Conservation (phyloP, 2,797 vertebrate genomes). For the Sebastes minor region DNA sequence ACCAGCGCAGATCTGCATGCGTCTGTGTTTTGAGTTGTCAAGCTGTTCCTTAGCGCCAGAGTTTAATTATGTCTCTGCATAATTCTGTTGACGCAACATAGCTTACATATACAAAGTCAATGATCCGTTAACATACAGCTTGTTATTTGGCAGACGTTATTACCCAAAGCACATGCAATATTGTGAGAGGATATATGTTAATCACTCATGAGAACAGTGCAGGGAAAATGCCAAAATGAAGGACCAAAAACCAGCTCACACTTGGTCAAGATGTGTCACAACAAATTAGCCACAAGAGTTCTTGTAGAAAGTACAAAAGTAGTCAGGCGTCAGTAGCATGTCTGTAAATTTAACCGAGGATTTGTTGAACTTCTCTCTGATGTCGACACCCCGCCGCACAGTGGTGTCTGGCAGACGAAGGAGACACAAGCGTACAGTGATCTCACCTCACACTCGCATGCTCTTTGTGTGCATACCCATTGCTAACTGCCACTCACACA, state of each 20-base stretch:
- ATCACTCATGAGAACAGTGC: constrained; percentile 3
- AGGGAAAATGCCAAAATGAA: neutral
- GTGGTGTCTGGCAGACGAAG: constrained; percentile 42
- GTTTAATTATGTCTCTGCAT: constrained; percentile 19
- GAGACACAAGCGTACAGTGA: constrained; percentile 24
- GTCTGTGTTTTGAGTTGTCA: constrained; percentile 37
- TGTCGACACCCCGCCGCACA: constrained; percentile 20
- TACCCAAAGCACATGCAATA: constrained; percentile 19
- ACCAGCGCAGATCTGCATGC: constrained; percentile 2
- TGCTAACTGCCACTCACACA: constrained; percentile 42
- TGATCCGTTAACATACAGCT: constrained; percentile 1
- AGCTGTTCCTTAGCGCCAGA: neutral
- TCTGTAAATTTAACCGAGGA: constrained; percentile 27
- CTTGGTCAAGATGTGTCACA: constrained; percentile 31
- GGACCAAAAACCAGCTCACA: constrained; percentile 7
- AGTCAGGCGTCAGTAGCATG: constrained; percentile 24
- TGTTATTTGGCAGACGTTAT: neutral
- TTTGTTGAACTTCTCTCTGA: constrained; percentile 47
- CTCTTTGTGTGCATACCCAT: constrained; percentile 20
- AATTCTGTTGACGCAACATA: constrained; percentile 33
- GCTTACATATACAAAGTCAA: constrained; percentile 24
- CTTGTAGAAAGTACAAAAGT: constrained; percentile 22
- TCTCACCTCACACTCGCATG: constrained; percentile 41
- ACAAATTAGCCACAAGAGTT: constrained; percentile 4
- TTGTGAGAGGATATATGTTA: neutral